A percentile compares a stretch with the other conserved stretches of the same genome.
These are phyloP conservation scores for Paedocypris micromegethes DNA, from an alignment of 2,797 vertebrate genomes.

Conservation along the genomic window DNA sequence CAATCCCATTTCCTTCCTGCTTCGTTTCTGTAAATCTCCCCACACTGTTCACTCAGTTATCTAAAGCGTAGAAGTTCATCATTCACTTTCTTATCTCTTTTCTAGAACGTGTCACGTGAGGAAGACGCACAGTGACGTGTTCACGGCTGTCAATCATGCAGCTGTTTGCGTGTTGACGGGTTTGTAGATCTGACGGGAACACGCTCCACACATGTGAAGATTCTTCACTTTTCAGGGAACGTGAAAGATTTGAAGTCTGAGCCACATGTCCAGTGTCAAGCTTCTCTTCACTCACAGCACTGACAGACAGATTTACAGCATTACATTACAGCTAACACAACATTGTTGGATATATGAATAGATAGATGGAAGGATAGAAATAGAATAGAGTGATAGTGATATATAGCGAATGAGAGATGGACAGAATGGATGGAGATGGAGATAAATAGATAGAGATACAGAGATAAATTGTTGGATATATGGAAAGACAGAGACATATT, in stretches of 20 bases:
- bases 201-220: slow-evolving; percentile 50
- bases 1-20: slow-evolving; percentile 17
- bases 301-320: not conserved
- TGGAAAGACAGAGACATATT: too few species aligned
- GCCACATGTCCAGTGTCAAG: not conserved
- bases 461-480: too few species aligned
- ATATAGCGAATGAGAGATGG: too few species aligned
- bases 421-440: too few species aligned
- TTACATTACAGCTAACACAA: not conserved
- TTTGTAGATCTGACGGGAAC: slow-evolving; percentile 32
- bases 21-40: slow-evolving; percentile 20
- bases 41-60: slow-evolving; percentile 19
- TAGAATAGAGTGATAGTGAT: too few species aligned
- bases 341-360: too few species aligned
- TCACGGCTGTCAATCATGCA: slow-evolving; percentile 49
- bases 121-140: slow-evolving; percentile 10
- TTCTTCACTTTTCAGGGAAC: slow-evolving; percentile 53
- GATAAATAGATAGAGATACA: too few species aligned
- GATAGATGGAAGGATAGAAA: too few species aligned
- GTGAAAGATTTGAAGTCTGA: slow-evolving; percentile 38
- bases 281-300: not conserved
- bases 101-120: not conserved
- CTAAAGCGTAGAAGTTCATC: slow-evolving; percentile 29
- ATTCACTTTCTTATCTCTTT: slow-evolving; percentile 14
- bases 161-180: slow-evolving; percentile 55